These are phyloP conservation scores for Hemichromis elongatus DNA, from an alignment of 2,113 vertebrate species.

Conservation along the genomic window DNA sequence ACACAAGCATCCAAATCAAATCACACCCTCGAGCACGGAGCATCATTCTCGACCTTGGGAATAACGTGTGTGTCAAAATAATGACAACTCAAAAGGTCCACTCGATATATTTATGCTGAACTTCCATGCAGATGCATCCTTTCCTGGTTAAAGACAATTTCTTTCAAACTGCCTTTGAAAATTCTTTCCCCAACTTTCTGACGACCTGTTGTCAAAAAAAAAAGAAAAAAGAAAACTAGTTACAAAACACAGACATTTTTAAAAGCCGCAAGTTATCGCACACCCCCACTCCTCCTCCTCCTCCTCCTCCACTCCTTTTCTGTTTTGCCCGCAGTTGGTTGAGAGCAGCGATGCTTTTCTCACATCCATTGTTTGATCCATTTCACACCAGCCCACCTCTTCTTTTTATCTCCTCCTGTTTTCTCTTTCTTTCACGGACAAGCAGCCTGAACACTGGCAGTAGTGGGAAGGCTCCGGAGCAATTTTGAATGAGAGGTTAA, in stretches of 20 bases:
- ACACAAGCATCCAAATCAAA: neutral
- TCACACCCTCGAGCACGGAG: neutral
- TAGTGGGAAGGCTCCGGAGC: slow-evolving; percentile 47
- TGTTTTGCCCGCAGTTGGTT: slow-evolving; percentile 48
- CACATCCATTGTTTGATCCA: slow-evolving; percentile 67
- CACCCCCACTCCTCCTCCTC: slow-evolving; percentile 25
- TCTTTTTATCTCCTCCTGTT: slow-evolving; percentile 63
- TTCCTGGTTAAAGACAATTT: neutral
- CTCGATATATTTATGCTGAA: neutral
- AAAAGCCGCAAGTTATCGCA: slow-evolving; percentile 56
- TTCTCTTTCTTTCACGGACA: slow-evolving; percentile 54
- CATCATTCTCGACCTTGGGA: neutral
- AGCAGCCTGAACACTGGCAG: slow-evolving; percentile 20
- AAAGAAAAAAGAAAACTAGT: neutral
- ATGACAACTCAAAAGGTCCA: neutral
- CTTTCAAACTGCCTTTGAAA: neutral
- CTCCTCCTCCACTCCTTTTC: slow-evolving; percentile 51
- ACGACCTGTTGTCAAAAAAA: slow-evolving; percentile 4
- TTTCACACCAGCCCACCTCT: slow-evolving; percentile 67
- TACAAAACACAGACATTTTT: slow-evolving; percentile 52
- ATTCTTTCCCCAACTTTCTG: slow-evolving; percentile 38
- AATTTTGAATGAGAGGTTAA: slow-evolving; percentile 57
- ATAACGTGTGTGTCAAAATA: neutral
- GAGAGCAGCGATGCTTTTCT: slow-evolving; percentile 56
- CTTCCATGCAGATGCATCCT: neutral